These are phyloP conservation scores for Phalacrocorax carbo DNA, from an alignment of 2,113 vertebrate species.

Conservation along the genomic window DNA sequence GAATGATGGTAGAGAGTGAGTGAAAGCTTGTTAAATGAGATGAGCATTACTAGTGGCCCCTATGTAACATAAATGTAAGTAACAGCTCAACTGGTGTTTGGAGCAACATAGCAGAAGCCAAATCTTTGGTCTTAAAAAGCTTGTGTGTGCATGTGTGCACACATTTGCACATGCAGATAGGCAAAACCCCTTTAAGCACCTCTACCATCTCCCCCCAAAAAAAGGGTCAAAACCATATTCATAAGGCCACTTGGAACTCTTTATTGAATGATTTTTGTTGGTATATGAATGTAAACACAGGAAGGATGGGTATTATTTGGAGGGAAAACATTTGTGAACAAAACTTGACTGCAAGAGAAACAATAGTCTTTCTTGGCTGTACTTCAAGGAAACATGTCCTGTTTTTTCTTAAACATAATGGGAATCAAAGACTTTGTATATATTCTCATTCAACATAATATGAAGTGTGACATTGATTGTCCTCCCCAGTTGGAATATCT, in stretches of 20 bases:
- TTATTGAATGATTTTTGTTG: background rate
- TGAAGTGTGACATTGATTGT: background rate
- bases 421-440: background rate
- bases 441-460: background rate
- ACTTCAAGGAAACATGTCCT: background rate
- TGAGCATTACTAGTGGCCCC: background rate
- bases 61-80: background rate
- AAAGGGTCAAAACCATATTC: background rate
- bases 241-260: background rate
- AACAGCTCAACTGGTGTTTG: background rate
- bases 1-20: background rate
- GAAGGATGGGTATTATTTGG: slow-evolving; percentile 32
- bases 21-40: background rate
- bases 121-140: background rate
- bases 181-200: background rate
- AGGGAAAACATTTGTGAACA: slow-evolving; percentile 15
- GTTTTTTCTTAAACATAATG: background rate
- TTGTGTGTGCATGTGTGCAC: background rate
- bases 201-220: background rate
- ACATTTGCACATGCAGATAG: accelerated
- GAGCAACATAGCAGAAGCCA: background rate
- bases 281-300: slow-evolving; percentile 27
- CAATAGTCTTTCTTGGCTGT: slow-evolving; percentile 33
- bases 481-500: background rate
- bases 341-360: background rate